Percentiles rank a stretch among this genome's conserved stretches.
These are phyloP conservation scores for Mythimna vitellina DNA, from an alignment of 2,888 invertebrate genomes.

Conservation along the genomic window DNA sequence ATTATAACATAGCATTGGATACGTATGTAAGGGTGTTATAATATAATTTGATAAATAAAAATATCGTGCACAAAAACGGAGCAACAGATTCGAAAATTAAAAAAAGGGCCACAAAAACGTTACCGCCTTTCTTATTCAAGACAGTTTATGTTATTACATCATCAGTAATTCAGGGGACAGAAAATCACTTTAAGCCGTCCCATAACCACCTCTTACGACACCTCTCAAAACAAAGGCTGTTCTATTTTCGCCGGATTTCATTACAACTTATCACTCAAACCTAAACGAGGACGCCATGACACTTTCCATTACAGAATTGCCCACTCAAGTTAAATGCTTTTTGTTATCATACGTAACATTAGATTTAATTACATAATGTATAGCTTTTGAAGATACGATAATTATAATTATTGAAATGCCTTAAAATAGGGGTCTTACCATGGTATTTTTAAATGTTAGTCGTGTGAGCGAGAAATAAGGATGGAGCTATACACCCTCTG, in stretches of 20 bases:
- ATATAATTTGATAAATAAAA: no score
- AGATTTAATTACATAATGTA: constrained; percentile 52
- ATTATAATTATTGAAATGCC: constrained; percentile 33
- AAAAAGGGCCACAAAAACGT: not conserved
- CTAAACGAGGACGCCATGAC: constrained; percentile 70
- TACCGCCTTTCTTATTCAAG: not conserved
- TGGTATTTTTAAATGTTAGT: no score
- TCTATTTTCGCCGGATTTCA: constrained; percentile 22
- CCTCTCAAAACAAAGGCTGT: constrained; percentile 4
- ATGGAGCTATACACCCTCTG: no score
- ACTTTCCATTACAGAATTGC: constrained; percentile 78
- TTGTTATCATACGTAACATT: constrained; percentile 29
- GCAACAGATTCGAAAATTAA: not conserved
- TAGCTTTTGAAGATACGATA: constrained; percentile 38
- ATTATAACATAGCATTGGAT: no score
- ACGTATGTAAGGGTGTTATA: no score
- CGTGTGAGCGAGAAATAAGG: no score
- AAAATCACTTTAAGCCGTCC: not conserved
- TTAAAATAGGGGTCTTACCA: not conserved
- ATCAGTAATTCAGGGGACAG: not conserved
- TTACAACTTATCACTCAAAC: constrained; percentile 35
- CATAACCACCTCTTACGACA: not conserved
- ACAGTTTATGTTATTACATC: not conserved
- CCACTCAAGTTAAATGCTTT: constrained; percentile 59
- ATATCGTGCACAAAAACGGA: not conserved